Percentiles rank a stretch among this genome's conserved stretches.
Conservation (phyloP, 2,797 vertebrate genomes). For the Alauda arvensis region DNA sequence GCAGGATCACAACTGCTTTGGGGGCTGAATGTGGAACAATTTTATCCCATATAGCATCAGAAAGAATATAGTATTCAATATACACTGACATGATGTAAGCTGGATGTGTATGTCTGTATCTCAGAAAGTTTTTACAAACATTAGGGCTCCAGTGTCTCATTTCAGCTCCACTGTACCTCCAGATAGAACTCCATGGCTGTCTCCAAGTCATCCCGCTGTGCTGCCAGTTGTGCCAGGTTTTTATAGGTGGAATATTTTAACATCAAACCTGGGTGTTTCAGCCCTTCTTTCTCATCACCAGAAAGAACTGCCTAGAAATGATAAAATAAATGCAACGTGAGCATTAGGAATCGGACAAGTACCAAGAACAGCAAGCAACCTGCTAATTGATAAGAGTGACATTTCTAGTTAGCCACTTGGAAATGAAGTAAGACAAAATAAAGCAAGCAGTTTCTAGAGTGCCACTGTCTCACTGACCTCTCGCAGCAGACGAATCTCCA, state of each 20-base stretch:
- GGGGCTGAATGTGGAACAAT: not conserved
- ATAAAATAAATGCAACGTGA: not conserved
- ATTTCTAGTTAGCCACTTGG: not conserved
- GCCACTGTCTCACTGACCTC: slow-evolving; percentile 78
- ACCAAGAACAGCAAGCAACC: not conserved
- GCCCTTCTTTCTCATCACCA: slow-evolving; percentile 89
- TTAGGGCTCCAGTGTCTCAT: not conserved
- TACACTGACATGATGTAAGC: not conserved
- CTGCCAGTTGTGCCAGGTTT: slow-evolving; percentile 90
- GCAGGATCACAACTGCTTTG: not conserved
- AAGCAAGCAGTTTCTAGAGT: not conserved
- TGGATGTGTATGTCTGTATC: not conserved
- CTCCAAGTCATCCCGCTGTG: slow-evolving; percentile 84
- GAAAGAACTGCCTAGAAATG: slow-evolving; percentile 83
- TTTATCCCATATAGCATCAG: not conserved
- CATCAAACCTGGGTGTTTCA: slow-evolving; percentile 95
- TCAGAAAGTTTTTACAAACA: not conserved
- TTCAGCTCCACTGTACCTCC: slow-evolving; percentile 76
- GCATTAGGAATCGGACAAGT: not conserved
- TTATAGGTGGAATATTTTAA: slow-evolving; percentile 97
- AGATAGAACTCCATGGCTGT: slow-evolving; percentile 95
- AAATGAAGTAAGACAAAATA: not conserved
- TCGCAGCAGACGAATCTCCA: slow-evolving; percentile 90
- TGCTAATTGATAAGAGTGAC: not conserved
- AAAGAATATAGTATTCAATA: not conserved